A percentile compares a stretch with the other conserved stretches of the same genome.
Conservation (phyloP, 1,140 invertebrate species). For the Pantala flavescens region DNA sequence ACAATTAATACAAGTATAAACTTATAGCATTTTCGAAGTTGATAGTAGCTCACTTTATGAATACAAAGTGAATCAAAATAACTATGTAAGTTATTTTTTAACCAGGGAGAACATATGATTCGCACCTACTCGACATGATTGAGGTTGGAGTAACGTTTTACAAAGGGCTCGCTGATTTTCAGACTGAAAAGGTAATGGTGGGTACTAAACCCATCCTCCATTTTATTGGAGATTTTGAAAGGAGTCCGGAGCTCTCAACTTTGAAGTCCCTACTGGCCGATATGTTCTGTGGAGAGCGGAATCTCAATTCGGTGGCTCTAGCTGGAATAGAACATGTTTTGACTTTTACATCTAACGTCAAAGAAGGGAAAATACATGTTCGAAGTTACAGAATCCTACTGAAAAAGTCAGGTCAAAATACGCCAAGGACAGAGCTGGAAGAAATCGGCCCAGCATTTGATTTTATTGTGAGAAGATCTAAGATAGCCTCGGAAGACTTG, state of each 20-base stretch:
- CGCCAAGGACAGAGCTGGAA: constrained; percentile 80
- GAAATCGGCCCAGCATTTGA: constrained; percentile 93
- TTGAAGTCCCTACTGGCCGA: constrained; percentile 85
- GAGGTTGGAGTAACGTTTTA: constrained; percentile 86
- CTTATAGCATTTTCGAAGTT: not conserved
- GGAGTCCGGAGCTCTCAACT: constrained; percentile 63
- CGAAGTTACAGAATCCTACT: constrained; percentile 81
- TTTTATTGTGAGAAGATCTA: constrained; percentile 70
- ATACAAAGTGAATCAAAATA: not conserved
- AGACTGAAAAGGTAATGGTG: constrained; percentile 61
- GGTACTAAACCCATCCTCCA: constrained; percentile 87
- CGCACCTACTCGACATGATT: constrained; percentile 88
- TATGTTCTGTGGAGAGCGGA: constrained; percentile 81
- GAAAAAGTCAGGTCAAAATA: constrained; percentile 83
- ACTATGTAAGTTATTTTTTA: not conserved
- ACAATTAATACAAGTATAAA: constrained; percentile 14
- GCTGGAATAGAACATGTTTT: constrained; percentile 90
- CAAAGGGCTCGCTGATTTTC: constrained; percentile 65
- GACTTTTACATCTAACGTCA: constrained; percentile 60
- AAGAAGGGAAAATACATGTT: constrained; percentile 67
- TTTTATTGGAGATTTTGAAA: constrained; percentile 82
- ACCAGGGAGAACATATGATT: constrained; percentile 71
- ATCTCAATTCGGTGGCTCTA: constrained; percentile 61
- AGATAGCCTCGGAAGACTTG: constrained; percentile 81
- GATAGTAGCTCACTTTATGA: constrained; percentile 8